Conservation (phyloP, 2,797 vertebrate genomes). For the Dryobates pubescens region DNA sequence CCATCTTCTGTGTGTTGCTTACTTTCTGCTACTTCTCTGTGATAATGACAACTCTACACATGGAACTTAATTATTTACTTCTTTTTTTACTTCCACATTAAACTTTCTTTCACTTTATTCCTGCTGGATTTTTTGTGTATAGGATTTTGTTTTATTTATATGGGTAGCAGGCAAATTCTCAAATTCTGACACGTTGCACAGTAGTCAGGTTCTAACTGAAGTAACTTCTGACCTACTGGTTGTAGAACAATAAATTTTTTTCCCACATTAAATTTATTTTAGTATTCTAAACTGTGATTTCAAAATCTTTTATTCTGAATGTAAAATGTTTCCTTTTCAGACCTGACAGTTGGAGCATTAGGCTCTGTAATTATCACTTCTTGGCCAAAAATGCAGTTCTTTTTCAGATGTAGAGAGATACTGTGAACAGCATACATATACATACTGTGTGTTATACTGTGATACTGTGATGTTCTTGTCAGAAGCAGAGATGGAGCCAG, state of each 20-base stretch:
- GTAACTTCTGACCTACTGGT: background rate
- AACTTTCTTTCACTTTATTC: background rate
- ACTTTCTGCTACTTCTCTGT: background rate
- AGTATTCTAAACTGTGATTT: background rate
- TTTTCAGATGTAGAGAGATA: background rate
- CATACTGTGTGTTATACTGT: too few relatives aligned
- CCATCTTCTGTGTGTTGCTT: background rate
- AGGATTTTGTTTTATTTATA: too few relatives aligned
- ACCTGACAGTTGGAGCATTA: background rate
- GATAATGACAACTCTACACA: too few relatives aligned
- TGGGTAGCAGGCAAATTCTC: background rate
- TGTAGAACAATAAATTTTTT: background rate
- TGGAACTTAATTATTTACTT: too few relatives aligned
- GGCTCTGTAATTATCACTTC: background rate
- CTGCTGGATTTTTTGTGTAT: too few relatives aligned
- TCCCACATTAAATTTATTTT: background rate
- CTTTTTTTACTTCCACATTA: background rate
- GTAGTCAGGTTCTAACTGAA: background rate
- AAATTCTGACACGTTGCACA: background rate
- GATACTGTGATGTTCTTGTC: too few relatives aligned
- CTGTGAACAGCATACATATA: background rate
- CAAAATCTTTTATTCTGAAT: too few relatives aligned
- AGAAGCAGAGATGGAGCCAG: background rate
- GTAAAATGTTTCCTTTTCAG: too few relatives aligned
- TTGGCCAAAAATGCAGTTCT: background rate